Base-by-base conservation (phyloP, 2,888 invertebrate species). In the Lissonota sp. region DNA sequence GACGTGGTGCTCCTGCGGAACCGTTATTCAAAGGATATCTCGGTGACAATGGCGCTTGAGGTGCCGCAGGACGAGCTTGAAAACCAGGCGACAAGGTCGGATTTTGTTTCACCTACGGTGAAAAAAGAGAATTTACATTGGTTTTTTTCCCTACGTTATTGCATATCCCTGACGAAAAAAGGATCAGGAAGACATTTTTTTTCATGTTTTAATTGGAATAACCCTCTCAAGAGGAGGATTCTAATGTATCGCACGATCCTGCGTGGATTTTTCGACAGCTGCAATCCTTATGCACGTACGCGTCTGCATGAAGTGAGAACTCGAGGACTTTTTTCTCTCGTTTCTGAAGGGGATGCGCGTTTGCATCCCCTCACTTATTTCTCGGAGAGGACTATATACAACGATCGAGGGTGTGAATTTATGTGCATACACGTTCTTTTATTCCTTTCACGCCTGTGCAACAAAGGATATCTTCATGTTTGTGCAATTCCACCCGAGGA, bases 1-100 rank as follows among this genome's bases (percentile, higher is more conserved):
- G 82, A 89, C 80, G 95, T 86, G 67, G 94, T 94, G 83, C 94
- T 92, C 79, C 87, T 69, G 84, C n/a, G 42, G 88, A 84, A 78
- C 87, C 88, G 86, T 90, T 90, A 83, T 88, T 88, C 77, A 85
- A 51, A 8, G 90, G 90, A 63, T 83, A 87, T 79, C 91, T 86
- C 7, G 87, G 87, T 51, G 85, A 83, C 37, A 84, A 85, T 14
- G 85, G 57, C 71, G 87, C 85, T 55, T 87, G 87, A 86, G 87
- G 87, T 85, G 85, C 85, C 83, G 87, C 90, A 51, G 89, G 86
- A 83, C 89, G 81, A 55, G 83, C 81, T 85, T 89, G 90, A 80
- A 86, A 87, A 73, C 84, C 86, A 66, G 85, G 78, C 66, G 86
- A 76, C 66, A 84, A 77, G 16, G 82, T 74, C 16, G 79, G 75